Conservation (phyloP, 2,888 invertebrate genomes). For the Mactromeris polynyma region DNA sequence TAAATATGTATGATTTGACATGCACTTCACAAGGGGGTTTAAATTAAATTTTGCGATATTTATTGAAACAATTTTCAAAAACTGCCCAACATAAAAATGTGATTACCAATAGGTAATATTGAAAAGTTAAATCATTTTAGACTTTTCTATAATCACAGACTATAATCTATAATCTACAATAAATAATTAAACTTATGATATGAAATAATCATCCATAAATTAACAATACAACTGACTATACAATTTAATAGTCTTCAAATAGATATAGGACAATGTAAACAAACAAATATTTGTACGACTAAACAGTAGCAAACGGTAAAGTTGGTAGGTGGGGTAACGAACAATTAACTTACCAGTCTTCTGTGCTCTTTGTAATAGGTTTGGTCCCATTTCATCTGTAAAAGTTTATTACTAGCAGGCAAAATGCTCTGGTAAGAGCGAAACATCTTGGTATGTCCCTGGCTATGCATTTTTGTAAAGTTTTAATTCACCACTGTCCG, state of each 20-base stretch:
- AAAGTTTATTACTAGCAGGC: constrained; percentile 85
- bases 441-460: constrained; percentile 82
- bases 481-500: constrained; percentile 27
- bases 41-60: too few relatives aligned
- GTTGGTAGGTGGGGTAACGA: constrained; percentile 53
- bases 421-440: constrained; percentile 85
- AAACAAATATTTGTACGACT: constrained; percentile 54
- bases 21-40: too few relatives aligned
- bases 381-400: constrained; percentile 87
- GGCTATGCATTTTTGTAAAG: constrained; percentile 64
- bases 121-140: background rate
- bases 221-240: constrained; percentile 30
- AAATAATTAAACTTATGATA: constrained; percentile 16
- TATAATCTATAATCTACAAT: background rate
- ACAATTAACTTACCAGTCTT: constrained; percentile 79
- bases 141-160: background rate
- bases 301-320: constrained; percentile 55
- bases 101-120: background rate
- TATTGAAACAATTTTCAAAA: too few relatives aligned
- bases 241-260: background rate
- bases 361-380: constrained; percentile 86
- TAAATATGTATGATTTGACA: too few relatives aligned
- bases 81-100: background rate
- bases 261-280: constrained; percentile 31
- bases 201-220: background rate